phyloP scores from a whole-genome alignment of 1,140 invertebrate species.

The Neelides sp. region DNA sequence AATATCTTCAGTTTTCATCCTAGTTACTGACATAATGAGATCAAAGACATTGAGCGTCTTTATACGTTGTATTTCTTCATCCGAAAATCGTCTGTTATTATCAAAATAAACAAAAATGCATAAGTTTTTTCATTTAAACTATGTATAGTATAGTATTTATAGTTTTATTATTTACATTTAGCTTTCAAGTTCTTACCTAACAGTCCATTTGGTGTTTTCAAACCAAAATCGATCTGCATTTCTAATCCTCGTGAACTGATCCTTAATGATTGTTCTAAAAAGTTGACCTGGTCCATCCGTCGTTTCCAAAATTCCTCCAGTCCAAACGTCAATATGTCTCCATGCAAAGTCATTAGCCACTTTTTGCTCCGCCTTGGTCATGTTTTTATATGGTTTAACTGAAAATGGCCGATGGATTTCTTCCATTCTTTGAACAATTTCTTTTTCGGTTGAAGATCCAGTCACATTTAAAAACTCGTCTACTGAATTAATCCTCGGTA shows the following conservation, averaged over 20 bases:
- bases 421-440: conserved; percentile 18
- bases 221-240: conserved; percentile 49
- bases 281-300: conserved; percentile 46
- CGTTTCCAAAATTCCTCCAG: conserved; percentile 56
- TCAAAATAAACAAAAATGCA: conserved; percentile 21
- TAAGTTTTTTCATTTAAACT: neutral
- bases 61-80: conserved; percentile 43
- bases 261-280: conserved; percentile 43
- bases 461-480: conserved; percentile 35
- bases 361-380: conserved; percentile 11
- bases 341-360: conserved; percentile 31
- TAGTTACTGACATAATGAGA: conserved; percentile 43
- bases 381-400: conserved; percentile 29
- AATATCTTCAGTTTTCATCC: conserved; percentile 42
- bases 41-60: conserved; percentile 43
- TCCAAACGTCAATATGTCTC: conserved; percentile 49
- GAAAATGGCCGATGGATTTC: conserved; percentile 12
- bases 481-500: conserved; percentile 33
- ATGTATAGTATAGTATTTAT: neutral
- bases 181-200: conserved; percentile 35
- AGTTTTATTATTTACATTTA: neutral
- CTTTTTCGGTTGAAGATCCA: conserved; percentile 10
- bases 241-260: conserved; percentile 45
- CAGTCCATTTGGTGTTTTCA: conserved; percentile 39
- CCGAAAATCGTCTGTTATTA: conserved; percentile 47